Evolutionary conservation across 1,140 invertebrate genomes (phyloP), one percentile per base, ranked within the genome.

Genomic region (Gerris buenoi): DNA sequence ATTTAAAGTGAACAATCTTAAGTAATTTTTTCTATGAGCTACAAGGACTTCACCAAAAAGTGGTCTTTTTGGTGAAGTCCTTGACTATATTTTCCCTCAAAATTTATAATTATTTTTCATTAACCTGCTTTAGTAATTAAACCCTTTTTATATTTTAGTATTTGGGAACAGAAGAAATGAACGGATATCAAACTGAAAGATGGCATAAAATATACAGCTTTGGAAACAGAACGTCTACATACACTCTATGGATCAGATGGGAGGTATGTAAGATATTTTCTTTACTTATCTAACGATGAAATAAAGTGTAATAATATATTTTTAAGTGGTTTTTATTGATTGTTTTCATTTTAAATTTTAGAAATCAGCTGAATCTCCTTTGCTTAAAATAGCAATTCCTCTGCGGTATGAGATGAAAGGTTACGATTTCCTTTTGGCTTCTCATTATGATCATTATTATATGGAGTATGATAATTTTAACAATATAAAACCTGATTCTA

Each of bases 401-500:
- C 79, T 90, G 25, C 85, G 86, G 63, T 97, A 95, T 78, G 89
- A 95, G 77, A 97, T 97, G 93, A 85, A 84, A 73, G 94, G 94
- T 18, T 97, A 86, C 76, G 95, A 98, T 75, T 86, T 86, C 0
- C 80, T 98, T 0, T 79, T 97, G 0, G 93, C 93, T 0, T 97
- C 93, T 5, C 95, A 98, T 78, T 97, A 91, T 74, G 95, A 98
- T 79, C 93, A 95, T 78, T 98, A 98, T 75, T 90, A 91, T 76
- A 74, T 98, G 26, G 82, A 88, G 26, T 97, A 97, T 74, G 82
- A 84, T 65, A 84, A 84, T 72, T 95, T 86, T 72, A 81, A 82
- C 23, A 80, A 82, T 27, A 84, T 86, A 26, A 79, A 81, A 27
- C 90, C 89, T 25, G 81, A 83, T 67, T 79, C 83, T 59, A 81